Evolutionary conservation across 2,888 invertebrate genomes (phyloP), one percentile per base, ranked within the genome.

Genomic region (Reticulitermes lucifugus): DNA sequence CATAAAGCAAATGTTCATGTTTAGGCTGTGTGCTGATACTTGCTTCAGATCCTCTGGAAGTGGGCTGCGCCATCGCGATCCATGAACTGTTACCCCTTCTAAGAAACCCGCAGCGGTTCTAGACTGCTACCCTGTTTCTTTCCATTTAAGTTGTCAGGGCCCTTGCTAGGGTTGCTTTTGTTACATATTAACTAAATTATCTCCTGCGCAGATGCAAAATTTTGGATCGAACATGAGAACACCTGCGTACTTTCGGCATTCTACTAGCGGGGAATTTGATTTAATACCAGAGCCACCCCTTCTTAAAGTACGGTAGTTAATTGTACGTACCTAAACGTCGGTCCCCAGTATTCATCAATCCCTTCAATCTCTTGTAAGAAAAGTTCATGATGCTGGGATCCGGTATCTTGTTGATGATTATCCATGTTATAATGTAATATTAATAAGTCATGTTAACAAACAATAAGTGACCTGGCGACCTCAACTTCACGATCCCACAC

Each of bases 271-370:
- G 86, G 81, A 59, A 60, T 86, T 83, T 85, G 55, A 86, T 79
- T 83, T 77, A n/a, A 55, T 41, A 35, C 18, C 21, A 25, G 22
- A 55, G 41, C 25, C 65, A 46, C 79, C 79, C 73, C 35, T 60
- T 79, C 29, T 65, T n/a, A 65, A 14, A 55, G 25, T 41, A 46
- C 14, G 55, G 29, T 55, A 1, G 1, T 12, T 12, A 46, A 18
- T 55, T 73, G 77, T 86, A 88, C 89, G 88, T 90, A 97, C 91
- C 97, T 95, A 91, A 98, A 97, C 3, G 97, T 97, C 83, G 97
- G 97, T 1, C 97, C 97, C 95, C 97, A 96, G 89, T 97, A 97
- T 90, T 97, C 97, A 89, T 98, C 97, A 86, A 97, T 96, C 3
- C 97, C 96, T 92, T 97, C 97, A 88, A 97, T 97, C 92, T 97